Evolutionary conservation across 2,113 vertebrate genomes (phyloP), one percentile per base, ranked within the genome.

Genomic region (Elaphurus davidianus): DNA sequence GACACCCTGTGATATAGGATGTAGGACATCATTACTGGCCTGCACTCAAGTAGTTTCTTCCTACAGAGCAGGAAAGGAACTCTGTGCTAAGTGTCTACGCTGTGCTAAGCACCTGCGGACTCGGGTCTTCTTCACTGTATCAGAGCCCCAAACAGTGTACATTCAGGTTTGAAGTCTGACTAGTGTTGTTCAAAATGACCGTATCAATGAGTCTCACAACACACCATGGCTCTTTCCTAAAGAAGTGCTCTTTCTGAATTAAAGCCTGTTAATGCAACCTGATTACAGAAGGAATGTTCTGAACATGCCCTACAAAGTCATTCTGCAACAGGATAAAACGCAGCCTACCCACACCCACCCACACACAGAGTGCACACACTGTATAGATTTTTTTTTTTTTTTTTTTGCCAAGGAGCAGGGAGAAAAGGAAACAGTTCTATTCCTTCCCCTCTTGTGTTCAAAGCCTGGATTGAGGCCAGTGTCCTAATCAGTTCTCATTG

Each of bases 401-500:
- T 81, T 98, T 93, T 87, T 87, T 98, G 96, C 93, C 94, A 98
- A 96, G 96, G 93, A 98, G 54, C 94, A 98, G 91, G 92, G 97
- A 50, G 97, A 97, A 98, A 98, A 98, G 94, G 98, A 98, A 98
- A 98, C 94, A 90, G 97, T 97, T 97, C 97, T 98, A 97, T 93
- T 86, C 95, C 54, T 82, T 98, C 64, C 97, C 95, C 96, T 98
- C 96, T 88, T 97, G 87, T 98, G 98, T 98, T 99, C 98, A 97
- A 98, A 96, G 85, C 91, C 98, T 98, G 98, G 98, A 98, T 55
- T 81, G 96, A 96, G 94, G 98, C 98, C 98, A 98, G 98, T 97
- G 94, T 98, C 96, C 98, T 96, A 97, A 95, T 98, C 98, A 96
- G 97, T 98, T 98, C 98, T 98, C 94, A 79, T 98, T 71, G 36